phyloP scores from a whole-genome alignment of 2,797 vertebrate species.

The Mus spretus region DNA sequence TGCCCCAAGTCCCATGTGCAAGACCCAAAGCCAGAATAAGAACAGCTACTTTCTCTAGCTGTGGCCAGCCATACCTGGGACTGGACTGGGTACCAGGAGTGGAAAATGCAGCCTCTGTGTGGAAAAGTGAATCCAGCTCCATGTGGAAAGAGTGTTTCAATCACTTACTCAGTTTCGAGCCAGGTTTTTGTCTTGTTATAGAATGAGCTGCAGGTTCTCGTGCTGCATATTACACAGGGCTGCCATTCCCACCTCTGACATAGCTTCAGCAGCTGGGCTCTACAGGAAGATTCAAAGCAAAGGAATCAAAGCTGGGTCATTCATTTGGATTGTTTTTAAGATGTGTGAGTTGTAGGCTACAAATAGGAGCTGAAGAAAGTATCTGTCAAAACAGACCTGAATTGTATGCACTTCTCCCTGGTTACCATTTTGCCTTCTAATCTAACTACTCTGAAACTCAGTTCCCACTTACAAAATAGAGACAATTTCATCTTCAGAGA shows the following conservation, averaged over 20 bases:
- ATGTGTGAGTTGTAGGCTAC: not conserved
- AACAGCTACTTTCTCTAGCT: not conserved
- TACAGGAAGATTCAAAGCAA: not conserved
- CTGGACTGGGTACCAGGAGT: not conserved
- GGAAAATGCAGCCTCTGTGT: not conserved
- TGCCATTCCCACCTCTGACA: not conserved
- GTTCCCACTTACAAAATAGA: not conserved
- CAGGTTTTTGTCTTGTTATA: not conserved
- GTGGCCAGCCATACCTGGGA: not conserved
- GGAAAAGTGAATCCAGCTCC: not conserved
- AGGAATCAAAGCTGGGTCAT: not conserved
- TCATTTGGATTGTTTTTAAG: not conserved
- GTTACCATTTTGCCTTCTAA: not conserved
- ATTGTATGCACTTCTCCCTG: not conserved
- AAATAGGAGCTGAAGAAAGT: not conserved
- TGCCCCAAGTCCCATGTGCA: accelerated
- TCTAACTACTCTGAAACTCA: not conserved
- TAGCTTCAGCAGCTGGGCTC: not conserved
- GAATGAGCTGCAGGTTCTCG: not conserved
- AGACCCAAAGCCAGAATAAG: not conserved
- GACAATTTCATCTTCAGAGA: not conserved
- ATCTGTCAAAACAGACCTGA: not conserved
- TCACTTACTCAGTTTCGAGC: not conserved
- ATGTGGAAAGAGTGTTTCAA: not conserved
- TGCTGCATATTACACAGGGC: no score